Base-by-base conservation (phyloP, 2,113 vertebrate species). In the Varanus komodoensis region DNA sequence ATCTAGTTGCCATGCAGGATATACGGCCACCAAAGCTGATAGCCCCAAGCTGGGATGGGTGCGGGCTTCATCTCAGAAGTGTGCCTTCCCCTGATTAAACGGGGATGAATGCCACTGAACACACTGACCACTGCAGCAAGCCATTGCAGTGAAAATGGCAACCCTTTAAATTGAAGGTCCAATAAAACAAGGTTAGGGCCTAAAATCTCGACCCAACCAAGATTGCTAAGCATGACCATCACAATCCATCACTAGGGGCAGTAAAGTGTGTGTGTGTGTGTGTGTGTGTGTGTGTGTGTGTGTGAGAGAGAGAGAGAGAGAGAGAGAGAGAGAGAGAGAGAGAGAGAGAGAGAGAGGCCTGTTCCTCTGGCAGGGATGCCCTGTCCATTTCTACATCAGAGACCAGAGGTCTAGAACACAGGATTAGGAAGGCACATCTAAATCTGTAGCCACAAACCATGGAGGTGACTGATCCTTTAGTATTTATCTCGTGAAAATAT, bases 341-440 rank as follows among this genome's bases (percentile, higher is more conserved):
- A 44, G 38, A 44, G 38, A 44, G 38, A 44, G 38, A 44, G 38
- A 44, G 38, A 44, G 38, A 44, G 38, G 38, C 38, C 34, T 82
- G 5, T 54, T 82, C 19, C 57, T 67, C 34, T 83, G 81, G 32
- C 61, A 57, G 7, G 4, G 8, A 7, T 64, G 81, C 19, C 57
- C 23, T n/a, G 54, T 83, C 29, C 17, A 25, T 64, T 34, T 83
- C 8, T 38, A 83, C 15, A 19, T 83, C n/a, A 38, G 15, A 23
- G n/a, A 44, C 1, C 6, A 38, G 7, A 6, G n/a, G 32, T 15
- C 25, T 6, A 17, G 5, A n/a, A 1, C 21, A 6, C 11, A 1
- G 29, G 19, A 57, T n/a, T n/a, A 57, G 17, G 27, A 15, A 54
- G 14, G 11, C 27, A 54, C 79, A 82, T 82, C 6, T 48, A 78